Evolutionary conservation across 2,113 vertebrate genomes (phyloP), one percentile per base, ranked within the genome.

Genomic region (Ondatra zibethicus): DNA sequence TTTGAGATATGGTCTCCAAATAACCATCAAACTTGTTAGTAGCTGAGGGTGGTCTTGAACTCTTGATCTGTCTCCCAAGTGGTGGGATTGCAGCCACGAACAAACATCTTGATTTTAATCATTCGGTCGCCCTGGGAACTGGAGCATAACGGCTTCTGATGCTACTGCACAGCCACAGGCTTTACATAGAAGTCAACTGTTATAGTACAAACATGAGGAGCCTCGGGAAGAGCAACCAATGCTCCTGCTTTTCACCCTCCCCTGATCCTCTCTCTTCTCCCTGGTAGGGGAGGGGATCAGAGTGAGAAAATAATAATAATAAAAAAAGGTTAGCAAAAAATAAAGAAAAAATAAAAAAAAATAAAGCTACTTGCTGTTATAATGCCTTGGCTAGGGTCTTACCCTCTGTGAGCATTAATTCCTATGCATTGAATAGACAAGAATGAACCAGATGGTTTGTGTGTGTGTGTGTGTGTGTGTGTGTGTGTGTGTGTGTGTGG

Each of bases 331-430:
- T 55, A 89, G 29, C 33, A 85, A 21, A 33, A 27, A 73, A 45
- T 45, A 52, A 66, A 89, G 36, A 42, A 90, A 77, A 33, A 92
- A 11, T n/a, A 33, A 58, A 65, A 89, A 90, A 77, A 33, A 88
- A 16, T 39, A 36, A 58, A 91, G 61, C 45, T 39, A 70, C 47
- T 61, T 84, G 89, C 73, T 77, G 14, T 89, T 82, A 12, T 87
- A 42, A 70, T 42, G 31, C 75, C 47, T 78, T 63, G n/a, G 50
- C 29, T 6, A 39, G 55, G 31, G 42, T 61, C 86, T 94, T n/a
- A 47, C 47, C 13, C n/a, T 55, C 23, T 47, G 61, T 61, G 39
- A 70, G 58, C 12, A 36, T 42, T 33, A 3, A 72, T 39, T 27
- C 45, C 52, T 72, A 91, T 21, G 63, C 21, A 25, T 6, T 39